Percentiles rank a stretch among this genome's conserved stretches.
These are phyloP conservation scores for Ondatra zibethicus DNA, from an alignment of 2,113 vertebrate species.

Conservation along the genomic window DNA sequence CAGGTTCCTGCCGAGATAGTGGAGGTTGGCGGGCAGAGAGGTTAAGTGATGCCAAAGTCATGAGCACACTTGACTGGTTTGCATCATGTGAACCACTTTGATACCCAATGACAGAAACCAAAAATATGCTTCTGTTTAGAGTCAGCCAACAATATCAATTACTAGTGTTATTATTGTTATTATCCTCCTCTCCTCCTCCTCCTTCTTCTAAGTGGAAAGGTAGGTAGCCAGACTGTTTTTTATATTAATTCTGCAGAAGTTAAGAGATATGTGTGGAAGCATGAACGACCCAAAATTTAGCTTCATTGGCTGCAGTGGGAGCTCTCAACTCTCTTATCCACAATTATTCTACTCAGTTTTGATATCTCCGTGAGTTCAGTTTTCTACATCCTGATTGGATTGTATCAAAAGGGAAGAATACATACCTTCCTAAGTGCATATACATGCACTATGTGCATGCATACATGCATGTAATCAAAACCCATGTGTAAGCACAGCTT, in stretches of 20 bases:
- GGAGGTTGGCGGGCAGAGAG: conserved; percentile 39
- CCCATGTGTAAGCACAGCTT: background rate
- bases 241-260: background rate
- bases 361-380: background rate
- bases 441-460: no score
- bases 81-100: conserved; percentile 64
- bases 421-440: background rate
- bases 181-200: background rate
- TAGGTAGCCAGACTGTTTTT: conserved; percentile 25
- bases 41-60: conserved; percentile 47
- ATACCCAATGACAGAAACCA: conserved; percentile 74
- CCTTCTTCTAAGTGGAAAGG: conserved; percentile 47
- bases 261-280: background rate
- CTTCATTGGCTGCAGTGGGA: background rate
- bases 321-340: background rate
- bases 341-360: background rate
- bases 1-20: background rate
- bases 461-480: background rate
- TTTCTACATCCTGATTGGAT: background rate
- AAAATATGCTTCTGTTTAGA: conserved; percentile 67
- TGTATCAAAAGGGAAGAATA: conserved; percentile 7
- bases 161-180: conserved; percentile 60
- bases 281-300: background rate
- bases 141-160: conserved; percentile 58
- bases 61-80: conserved; percentile 37